Base-by-base conservation (phyloP, 2,888 invertebrate genomes). In the Eupithecia subfuscata region DNA sequence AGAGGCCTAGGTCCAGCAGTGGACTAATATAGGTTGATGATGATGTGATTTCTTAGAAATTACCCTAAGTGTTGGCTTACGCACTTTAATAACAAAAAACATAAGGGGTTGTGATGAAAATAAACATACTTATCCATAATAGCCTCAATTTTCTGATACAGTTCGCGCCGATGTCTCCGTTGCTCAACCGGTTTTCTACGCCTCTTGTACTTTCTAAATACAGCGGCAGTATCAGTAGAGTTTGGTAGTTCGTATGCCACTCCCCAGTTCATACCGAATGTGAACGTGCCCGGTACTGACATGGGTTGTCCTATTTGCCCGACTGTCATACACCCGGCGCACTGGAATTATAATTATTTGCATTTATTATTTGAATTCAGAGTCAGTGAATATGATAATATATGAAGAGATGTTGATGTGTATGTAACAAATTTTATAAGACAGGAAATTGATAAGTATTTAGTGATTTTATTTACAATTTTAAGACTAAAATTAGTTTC, bases 191-290 rank as follows among this genome's bases (percentile, higher is more conserved):
- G 94, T 74, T 93, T 94, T 60, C 84, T 85, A 0, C 84, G 76
- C 9, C 88, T 87, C 48, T 87, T 84, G 75, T 90, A 88, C n/a
- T 81, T 83, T 60, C 87, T 86, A 71, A 43, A 68, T 6, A 22
- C 22, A n/a, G 68, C 43, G 0, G 91, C 78, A 0, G 95, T 95
- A 84, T 95, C 95, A 0, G 95, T 95, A 30, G 93, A 90, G 77
- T 96, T 96, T 0, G 96, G 96, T 74, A 96, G 87, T 80, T 96
- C 92, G 79, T 97, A 97, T 0, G 97, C 96, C 52, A 97, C 96
- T 72, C 96, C 97, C 96, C 97, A 97, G 86, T 97, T 97, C 52
- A 97, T 87, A 0, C 96, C 97, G 87, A 96, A 96, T 8, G 96
- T 96, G 82, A 96, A 95, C 73, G 95, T 96, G 11, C 95, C 95